Percentiles rank a stretch among this genome's conserved stretches.
Evolutionary conservation across 2,797 vertebrate species (phyloP).

Genomic region (Halcyon smyrnensis): DNA sequence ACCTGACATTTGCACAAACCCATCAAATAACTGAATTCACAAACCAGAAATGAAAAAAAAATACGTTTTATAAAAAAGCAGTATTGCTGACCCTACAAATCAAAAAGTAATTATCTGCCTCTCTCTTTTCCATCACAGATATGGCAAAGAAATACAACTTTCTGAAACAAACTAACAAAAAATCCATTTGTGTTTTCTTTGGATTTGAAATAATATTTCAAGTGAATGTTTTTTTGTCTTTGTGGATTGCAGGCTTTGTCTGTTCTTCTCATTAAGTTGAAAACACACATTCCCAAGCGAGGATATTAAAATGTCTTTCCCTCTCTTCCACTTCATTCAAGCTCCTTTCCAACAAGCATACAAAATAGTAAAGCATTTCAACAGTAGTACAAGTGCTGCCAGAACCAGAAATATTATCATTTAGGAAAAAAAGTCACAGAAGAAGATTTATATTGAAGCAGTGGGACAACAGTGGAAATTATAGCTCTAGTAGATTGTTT

Average conservation of each 20-base stretch:
- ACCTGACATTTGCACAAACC: neutral
- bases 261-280: neutral
- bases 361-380: neutral
- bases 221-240: neutral
- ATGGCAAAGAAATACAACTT: neutral
- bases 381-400: neutral
- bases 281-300: neutral
- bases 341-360: neutral
- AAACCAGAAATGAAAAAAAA: neutral
- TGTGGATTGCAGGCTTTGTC: neutral
- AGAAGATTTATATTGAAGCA: neutral
- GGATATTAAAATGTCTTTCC: neutral
- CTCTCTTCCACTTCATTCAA: neutral
- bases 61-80: neutral
- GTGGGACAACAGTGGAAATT: neutral
- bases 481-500: neutral
- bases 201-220: neutral
- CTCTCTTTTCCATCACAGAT: neutral
- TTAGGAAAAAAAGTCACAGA: neutral
- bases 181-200: neutral
- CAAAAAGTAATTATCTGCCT: slow-evolving; percentile 6
- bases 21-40: neutral
- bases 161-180: neutral
- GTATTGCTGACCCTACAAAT: neutral
- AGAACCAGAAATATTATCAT: neutral